Conservation (phyloP, 2,113 vertebrate genomes). For the Melanerpes aurifrons region DNA sequence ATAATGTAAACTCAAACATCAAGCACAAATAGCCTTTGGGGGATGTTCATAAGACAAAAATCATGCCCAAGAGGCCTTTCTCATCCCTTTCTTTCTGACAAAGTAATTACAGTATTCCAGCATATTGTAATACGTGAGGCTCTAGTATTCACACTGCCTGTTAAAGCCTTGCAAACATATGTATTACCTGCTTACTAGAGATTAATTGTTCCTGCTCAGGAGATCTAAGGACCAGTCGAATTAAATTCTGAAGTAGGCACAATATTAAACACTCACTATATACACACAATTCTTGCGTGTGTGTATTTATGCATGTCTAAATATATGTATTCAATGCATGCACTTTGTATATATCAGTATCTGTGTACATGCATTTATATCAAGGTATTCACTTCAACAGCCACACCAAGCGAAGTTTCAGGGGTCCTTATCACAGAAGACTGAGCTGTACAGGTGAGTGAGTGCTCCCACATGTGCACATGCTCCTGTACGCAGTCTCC, state of each 20-base stretch:
- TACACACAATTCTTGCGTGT: background rate
- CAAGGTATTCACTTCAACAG: background rate
- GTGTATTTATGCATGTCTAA: background rate
- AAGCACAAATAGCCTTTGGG: conserved; percentile 22
- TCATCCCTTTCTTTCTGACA: background rate
- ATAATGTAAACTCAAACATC: conserved; percentile 61
- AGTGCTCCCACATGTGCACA: background rate
- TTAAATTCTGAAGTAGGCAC: background rate
- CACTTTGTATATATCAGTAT: background rate
- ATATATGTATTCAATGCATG: background rate
- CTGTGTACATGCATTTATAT: background rate
- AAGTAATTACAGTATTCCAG: conserved; percentile 30
- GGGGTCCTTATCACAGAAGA: background rate
- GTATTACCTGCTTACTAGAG: background rate
- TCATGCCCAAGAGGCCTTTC: background rate
- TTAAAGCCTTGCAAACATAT: background rate
- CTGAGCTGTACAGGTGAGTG: background rate
- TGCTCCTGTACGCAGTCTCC: accelerated
- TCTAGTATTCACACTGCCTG: background rate
- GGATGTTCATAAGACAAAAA: conserved; percentile 50
- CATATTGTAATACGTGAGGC: background rate
- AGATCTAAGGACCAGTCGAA: background rate
- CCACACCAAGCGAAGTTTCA: background rate
- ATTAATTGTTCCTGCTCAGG: background rate
- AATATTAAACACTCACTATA: background rate